These are phyloP conservation scores for Charadrius vociferus DNA, from an alignment of 2,113 vertebrate genomes.

Conservation along the genomic window DNA sequence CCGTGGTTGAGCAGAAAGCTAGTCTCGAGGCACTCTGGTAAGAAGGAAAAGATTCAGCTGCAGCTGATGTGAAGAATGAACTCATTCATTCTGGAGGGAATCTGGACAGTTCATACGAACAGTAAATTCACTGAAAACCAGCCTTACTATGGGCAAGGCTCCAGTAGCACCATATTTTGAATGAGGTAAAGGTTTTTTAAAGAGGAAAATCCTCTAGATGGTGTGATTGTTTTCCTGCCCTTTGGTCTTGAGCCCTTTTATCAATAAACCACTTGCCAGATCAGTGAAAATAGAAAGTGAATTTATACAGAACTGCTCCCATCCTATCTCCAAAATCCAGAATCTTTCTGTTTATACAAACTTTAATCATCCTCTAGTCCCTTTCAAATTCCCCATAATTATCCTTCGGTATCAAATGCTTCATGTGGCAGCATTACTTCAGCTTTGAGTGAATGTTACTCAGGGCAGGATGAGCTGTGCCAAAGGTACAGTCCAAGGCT, in stretches of 20 bases:
- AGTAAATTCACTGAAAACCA: neutral
- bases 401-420: neutral
- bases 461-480: neutral
- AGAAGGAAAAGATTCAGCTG: neutral
- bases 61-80: neutral
- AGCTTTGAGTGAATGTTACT: conserved; percentile 6
- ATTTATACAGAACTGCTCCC: conserved; percentile 10
- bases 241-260: neutral
- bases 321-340: conserved; percentile 12
- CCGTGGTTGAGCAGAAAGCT: neutral
- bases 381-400: conserved; percentile 35
- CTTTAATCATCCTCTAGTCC: conserved; percentile 21
- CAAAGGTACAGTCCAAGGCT: conserved; percentile 42
- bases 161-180: neutral
- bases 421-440: conserved; percentile 43
- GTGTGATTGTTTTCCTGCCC: neutral
- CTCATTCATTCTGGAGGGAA: neutral
- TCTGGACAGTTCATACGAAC: neutral
- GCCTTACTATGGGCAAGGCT: neutral
- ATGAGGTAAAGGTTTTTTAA: neutral
- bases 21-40: neutral
- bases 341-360: conserved; percentile 25
- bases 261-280: conserved; percentile 8
- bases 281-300: neutral
- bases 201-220: neutral